A percentile compares a stretch with the other conserved stretches of the same genome.
These are phyloP conservation scores for Vanessa atalanta DNA, from an alignment of 1,140 invertebrate genomes.

Conservation along the genomic window DNA sequence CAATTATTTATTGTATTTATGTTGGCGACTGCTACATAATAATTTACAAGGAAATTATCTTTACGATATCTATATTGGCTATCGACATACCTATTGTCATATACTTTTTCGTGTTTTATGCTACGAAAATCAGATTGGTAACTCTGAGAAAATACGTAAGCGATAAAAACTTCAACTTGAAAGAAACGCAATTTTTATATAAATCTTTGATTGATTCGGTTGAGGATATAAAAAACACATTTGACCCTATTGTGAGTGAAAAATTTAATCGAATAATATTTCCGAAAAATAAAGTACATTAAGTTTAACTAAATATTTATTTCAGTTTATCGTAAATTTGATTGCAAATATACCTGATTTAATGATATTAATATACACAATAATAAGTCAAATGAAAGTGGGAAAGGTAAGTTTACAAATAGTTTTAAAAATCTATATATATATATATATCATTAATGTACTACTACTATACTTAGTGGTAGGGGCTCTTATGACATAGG, in stretches of 20 bases:
- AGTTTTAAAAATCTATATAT: not conserved
- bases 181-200: slow-evolving; percentile 12
- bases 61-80: slow-evolving; percentile 9
- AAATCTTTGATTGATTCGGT: slow-evolving; percentile 10
- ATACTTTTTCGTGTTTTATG: slow-evolving; percentile 10
- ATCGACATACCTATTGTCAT: slow-evolving; percentile 2
- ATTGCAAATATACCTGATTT: not conserved
- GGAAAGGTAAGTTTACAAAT: not conserved
- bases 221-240: not conserved
- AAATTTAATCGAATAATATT: not conserved
- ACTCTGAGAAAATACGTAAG: not conserved
- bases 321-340: not conserved
- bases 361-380: not conserved
- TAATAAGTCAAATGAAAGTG: not conserved
- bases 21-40: not conserved
- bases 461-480: no score
- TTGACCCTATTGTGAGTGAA: slow-evolving; percentile 18
- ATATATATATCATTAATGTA: no score
- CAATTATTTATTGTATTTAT: not conserved
- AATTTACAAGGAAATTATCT: not conserved
- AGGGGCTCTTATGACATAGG: no score
- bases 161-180: not conserved
- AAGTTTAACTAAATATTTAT: not conserved
- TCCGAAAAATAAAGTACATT: not conserved
- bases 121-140: slow-evolving; percentile 1